phyloP scores from a whole-genome alignment of 2,797 vertebrate genomes.

The Morus bassanus region DNA sequence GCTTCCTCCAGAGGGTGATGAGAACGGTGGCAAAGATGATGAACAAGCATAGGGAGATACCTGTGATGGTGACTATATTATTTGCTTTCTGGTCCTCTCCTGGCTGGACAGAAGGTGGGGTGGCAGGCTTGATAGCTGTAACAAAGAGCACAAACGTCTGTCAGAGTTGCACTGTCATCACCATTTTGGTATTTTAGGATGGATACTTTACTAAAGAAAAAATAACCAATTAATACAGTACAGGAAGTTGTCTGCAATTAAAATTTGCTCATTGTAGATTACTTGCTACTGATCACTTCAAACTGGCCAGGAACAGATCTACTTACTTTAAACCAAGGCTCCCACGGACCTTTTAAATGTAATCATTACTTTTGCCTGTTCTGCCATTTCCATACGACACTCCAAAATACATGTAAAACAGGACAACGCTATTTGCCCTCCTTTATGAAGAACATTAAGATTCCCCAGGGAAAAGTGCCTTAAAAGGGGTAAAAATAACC shows the following conservation, averaged over 20 bases:
- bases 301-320: not conserved
- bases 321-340: not conserved
- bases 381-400: not conserved
- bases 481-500: not conserved
- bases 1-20: constrained; percentile 90
- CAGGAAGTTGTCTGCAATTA: not conserved
- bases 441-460: not conserved
- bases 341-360: not conserved
- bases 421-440: not conserved
- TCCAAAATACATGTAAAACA: not conserved
- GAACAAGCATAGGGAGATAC: constrained; percentile 89
- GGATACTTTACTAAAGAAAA: not conserved
- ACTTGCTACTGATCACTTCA: not conserved
- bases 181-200: not conserved
- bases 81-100: constrained; percentile 73
- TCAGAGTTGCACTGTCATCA: not conserved
- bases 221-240: not conserved
- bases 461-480: not conserved
- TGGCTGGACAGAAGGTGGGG: constrained; percentile 51
- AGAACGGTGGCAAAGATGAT: constrained; percentile 89
- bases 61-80: constrained; percentile 88
- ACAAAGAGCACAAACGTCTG: not conserved
- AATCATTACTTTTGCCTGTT: not conserved
- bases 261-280: not conserved
- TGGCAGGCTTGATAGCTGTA: constrained; percentile 59